phyloP scores from a whole-genome alignment of 2,797 vertebrate genomes.

The Coranthus polyacanthus region DNA sequence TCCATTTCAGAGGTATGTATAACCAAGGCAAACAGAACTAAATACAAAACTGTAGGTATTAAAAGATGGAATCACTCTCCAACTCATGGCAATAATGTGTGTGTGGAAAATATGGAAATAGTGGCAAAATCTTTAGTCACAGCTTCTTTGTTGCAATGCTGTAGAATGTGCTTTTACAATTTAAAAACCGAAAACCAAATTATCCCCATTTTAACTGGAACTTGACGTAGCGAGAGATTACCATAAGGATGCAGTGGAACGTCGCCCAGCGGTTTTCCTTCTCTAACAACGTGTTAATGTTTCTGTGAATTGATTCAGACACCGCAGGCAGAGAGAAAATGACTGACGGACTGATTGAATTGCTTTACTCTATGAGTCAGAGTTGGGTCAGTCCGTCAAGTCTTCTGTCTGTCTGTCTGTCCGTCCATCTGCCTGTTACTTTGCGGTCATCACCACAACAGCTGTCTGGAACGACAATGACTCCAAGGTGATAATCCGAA shows the following conservation, averaged over 20 bases:
- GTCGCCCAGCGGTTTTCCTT: conserved; percentile 50
- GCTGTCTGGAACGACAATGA: conserved; percentile 55
- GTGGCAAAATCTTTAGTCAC: conserved; percentile 4
- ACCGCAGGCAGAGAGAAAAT: conserved; percentile 53
- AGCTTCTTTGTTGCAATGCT: conserved; percentile 23
- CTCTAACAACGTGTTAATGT: conserved; percentile 65
- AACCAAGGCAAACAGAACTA: conserved; percentile 32
- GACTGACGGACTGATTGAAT: conserved; percentile 55
- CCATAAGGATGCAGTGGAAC: conserved; percentile 57
- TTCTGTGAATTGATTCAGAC: conserved; percentile 67
- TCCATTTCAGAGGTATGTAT: conserved; percentile 47
- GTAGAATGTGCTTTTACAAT: conserved; percentile 34
- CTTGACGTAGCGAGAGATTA: conserved; percentile 55
- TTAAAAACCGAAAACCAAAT: conserved; percentile 48
- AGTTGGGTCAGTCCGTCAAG: conserved; percentile 36
- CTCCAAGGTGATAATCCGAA: conserved; percentile 62
- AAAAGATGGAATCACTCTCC: conserved; percentile 31
- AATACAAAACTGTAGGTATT: conserved; percentile 27
- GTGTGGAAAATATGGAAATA: neutral
- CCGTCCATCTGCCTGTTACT: conserved; percentile 39
- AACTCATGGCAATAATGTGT: conserved; percentile 40
- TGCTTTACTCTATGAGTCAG: conserved; percentile 55
- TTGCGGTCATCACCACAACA: conserved; percentile 46
- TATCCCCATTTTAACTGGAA: conserved; percentile 54
- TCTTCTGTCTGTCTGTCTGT: conserved; percentile 11